Base-by-base conservation (phyloP, 2,888 invertebrate genomes). In the Belgica antarctica region DNA sequence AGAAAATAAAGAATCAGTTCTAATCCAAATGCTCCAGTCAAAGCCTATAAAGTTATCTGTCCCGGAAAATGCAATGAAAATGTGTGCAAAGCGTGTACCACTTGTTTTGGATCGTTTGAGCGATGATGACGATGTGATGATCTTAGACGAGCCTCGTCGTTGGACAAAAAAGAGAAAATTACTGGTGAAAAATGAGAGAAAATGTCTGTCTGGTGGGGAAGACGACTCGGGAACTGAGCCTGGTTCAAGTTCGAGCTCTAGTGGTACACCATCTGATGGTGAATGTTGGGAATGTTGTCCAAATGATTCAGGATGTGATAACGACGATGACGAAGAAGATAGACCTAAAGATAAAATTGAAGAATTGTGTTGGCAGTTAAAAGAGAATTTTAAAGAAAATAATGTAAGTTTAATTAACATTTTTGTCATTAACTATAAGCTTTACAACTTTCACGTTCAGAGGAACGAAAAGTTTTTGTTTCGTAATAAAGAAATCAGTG, bases 21-120 rank as follows among this genome's bases (percentile, higher is more conserved):
- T 83, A 75, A 82, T 83, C 78, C 82, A 82, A 82, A 83, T 83
- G 83, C 77, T 83, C 79, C 83, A 83, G 77, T 79, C 78, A 69
- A 72, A 73, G 68, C 74, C 73, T 47, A 66, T 68, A 71, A 70
- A 71, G 59, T 52, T 72, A 70, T 19, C 72, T 71, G 12, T 80
- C 81, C 72, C 79, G 68, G 17, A 65, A 17, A 31, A 17, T 80
- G 71, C 10, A 1, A 19, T 25, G 52, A 10, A n/a, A 41, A 46
- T 47, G 22, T 36, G 27, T n/a, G 2, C 65, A 28, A 65, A 65
- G 25, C 46, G 65, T 22, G 62, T 24, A n/a, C 34, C 34, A 34
- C n/a, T n/a, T n/a, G 24, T 22, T 24, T 22, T 19, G 19, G 24
- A 41, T n/a, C 3, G 24, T 19, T 28, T 25, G 7, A 25, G 46